These are phyloP conservation scores for Trichogramma dendrolimi DNA, from an alignment of 2,888 invertebrate species.

Conservation along the genomic window DNA sequence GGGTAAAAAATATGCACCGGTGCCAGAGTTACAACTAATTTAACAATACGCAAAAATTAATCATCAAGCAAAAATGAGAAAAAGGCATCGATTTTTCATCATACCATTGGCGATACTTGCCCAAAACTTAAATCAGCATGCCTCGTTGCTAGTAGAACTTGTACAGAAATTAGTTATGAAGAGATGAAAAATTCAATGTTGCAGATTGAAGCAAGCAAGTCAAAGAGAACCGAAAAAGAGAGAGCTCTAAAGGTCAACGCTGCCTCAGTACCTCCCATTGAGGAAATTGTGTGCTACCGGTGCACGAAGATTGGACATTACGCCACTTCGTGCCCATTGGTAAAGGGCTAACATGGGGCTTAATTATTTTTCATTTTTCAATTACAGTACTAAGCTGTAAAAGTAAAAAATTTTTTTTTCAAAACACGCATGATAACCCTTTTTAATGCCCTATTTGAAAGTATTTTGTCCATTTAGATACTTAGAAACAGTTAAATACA, in stretches of 20 bases:
- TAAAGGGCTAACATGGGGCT: too few relatives aligned
- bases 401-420: too few relatives aligned
- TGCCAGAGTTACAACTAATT: too few relatives aligned
- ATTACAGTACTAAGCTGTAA: too few relatives aligned
- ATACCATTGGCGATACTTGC: not conserved
- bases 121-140: not conserved
- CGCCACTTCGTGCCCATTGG: not conserved
- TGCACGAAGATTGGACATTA: not conserved
- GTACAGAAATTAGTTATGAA: not conserved
- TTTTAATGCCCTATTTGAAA: too few relatives aligned
- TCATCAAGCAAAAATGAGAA: too few relatives aligned
- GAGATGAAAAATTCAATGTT: not conserved
- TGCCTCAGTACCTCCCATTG: not conserved
- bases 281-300: not conserved
- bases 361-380: too few relatives aligned
- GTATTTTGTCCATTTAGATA: too few relatives aligned
- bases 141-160: not conserved
- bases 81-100: not conserved
- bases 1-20: too few relatives aligned
- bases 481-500: too few relatives aligned
- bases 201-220: not conserved
- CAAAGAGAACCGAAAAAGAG: not conserved
- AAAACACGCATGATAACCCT: too few relatives aligned
- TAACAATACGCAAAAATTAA: too few relatives aligned
- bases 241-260: not conserved